Evolutionary conservation across 1,140 invertebrate genomes (phyloP).

Genomic region (Onthophagus taurus): DNA sequence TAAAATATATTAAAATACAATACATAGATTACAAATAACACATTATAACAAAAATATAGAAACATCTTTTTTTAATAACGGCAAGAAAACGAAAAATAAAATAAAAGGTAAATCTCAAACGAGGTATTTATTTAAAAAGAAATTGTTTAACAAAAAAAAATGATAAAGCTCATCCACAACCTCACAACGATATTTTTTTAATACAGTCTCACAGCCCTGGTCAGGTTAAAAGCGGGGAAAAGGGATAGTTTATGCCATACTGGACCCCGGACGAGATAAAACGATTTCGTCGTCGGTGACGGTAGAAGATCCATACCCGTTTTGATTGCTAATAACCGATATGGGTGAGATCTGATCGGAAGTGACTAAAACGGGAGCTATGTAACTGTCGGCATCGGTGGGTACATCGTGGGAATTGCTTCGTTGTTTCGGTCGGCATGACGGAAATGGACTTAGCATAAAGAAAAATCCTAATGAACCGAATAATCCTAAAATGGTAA

Average conservation of each 20-base stretch:
- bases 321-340: constrained; percentile 7
- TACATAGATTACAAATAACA: too few relatives aligned
- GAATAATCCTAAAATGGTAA: constrained; percentile 48
- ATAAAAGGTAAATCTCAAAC: too few relatives aligned
- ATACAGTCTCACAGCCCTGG: too few relatives aligned
- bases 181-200: too few relatives aligned
- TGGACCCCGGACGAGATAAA: constrained; percentile 8
- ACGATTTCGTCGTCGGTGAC: background rate
- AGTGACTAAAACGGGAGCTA: constrained; percentile 44
- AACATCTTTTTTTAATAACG: too few relatives aligned
- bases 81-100: too few relatives aligned
- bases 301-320: constrained; percentile 7
- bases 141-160: too few relatives aligned
- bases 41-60: too few relatives aligned
- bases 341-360: constrained; percentile 34
- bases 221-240: too few relatives aligned
- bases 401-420: constrained; percentile 39
- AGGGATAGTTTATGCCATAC: constrained; percentile 9
- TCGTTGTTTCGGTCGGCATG: constrained; percentile 37
- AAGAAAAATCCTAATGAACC: constrained; percentile 44
- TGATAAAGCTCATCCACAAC: too few relatives aligned
- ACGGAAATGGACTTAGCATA: constrained; percentile 47
- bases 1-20: too few relatives aligned
- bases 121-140: too few relatives aligned
- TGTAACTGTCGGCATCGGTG: constrained; percentile 42